Evolutionary conservation across 2,113 vertebrate genomes (phyloP).

Genomic region (Sclerurus mexicanus): DNA sequence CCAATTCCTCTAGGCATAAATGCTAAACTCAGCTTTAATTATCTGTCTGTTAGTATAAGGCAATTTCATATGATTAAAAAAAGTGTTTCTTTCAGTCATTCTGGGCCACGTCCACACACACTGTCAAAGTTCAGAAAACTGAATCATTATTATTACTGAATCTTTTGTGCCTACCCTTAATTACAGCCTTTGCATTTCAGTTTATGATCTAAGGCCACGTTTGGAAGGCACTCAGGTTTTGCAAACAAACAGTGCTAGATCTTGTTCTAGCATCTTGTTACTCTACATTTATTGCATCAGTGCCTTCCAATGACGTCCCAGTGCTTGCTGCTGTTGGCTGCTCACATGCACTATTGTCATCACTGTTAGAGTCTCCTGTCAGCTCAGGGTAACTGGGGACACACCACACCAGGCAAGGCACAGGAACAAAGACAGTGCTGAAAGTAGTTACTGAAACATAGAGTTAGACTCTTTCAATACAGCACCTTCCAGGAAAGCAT

Average conservation of each 20-base stretch:
- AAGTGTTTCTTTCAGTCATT: neutral
- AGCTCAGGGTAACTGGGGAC: neutral
- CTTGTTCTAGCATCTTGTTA: neutral
- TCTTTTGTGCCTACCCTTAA: neutral
- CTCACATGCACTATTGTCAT: neutral
- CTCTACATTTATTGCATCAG: neutral
- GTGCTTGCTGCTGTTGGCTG: neutral
- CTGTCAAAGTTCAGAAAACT: neutral
- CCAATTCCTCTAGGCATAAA: neutral
- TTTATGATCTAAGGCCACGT: neutral
- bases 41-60: neutral
- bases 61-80: neutral
- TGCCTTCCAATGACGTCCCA: neutral
- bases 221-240: neutral
- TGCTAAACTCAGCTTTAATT: neutral
- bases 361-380: fast-evolving
- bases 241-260: neutral
- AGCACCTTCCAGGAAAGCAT: neutral
- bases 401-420: neutral
- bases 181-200: neutral
- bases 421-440: neutral
- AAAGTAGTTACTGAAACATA: neutral
- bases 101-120: neutral
- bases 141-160: neutral
- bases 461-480: neutral